Evolutionary conservation across 37 sponge, comb jelly and placozoan species (phyloP).

Genomic region (Hexactinellida sp.): DNA sequence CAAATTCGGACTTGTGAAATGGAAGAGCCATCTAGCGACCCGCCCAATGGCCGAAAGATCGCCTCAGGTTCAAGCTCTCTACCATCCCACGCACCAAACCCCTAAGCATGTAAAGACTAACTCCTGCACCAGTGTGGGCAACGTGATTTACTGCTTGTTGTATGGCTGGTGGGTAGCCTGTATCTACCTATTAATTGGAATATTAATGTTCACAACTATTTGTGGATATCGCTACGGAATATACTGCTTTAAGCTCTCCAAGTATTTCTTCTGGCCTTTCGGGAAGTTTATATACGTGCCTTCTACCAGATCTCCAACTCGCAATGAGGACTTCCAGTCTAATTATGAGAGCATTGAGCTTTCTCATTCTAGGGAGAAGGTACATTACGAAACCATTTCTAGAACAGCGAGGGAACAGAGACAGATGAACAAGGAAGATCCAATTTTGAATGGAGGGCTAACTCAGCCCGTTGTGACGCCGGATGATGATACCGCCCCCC

Average conservation of each 20-base stretch:
- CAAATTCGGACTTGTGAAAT: conserved; percentile 21
- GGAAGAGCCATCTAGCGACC: conserved; percentile 21
- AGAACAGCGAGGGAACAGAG: background rate
- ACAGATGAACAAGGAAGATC: background rate
- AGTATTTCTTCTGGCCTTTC: conserved; percentile 23
- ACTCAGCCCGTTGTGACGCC: background rate
- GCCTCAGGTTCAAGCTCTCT: conserved; percentile 16
- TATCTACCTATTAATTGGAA: background rate
- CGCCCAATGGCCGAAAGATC: conserved; percentile 17
- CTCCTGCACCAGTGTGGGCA: background rate
- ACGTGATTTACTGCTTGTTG: conserved; percentile 13
- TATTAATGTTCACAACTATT: conserved; percentile 18
- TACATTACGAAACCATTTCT: background rate
- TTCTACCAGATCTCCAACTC: background rate
- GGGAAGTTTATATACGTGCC: conserved; percentile 14
- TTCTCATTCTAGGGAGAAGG: background rate
- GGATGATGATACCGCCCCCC: background rate
- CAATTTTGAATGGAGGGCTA: background rate
- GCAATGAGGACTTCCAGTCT: background rate
- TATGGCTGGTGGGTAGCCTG: conserved; percentile 26
- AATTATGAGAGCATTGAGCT: background rate
- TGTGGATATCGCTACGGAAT: conserved; percentile 18
- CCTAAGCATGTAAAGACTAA: background rate
- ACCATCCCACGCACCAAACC: background rate
- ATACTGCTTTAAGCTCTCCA: background rate